Conservation (phyloP, 53 echinoderm and acorn worm genomes). For the Pentamera pediparva region DNA sequence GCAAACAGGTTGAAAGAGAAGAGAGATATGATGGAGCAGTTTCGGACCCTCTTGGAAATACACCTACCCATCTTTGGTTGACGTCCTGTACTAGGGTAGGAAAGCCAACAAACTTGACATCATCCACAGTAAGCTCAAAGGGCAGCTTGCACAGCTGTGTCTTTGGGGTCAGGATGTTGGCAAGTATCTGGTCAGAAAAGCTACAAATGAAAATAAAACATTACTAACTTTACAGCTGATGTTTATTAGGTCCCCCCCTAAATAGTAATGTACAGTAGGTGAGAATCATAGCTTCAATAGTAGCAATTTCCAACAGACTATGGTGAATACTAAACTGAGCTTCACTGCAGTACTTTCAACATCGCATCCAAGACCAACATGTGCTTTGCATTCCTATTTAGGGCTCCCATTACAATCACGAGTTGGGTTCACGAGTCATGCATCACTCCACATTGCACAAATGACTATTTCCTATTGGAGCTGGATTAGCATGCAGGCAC, state of each 20-base stretch:
- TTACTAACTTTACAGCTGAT: neutral
- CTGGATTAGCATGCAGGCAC: too few relatives aligned
- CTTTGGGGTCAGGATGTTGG: slow-evolving; percentile 82
- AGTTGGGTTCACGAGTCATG: too few relatives aligned
- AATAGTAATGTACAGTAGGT: neutral
- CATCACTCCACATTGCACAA: too few relatives aligned
- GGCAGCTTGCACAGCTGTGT: slow-evolving; percentile 73
- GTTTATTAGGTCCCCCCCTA: neutral
- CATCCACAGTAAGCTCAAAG: slow-evolving; percentile 96
- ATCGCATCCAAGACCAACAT: too few relatives aligned
- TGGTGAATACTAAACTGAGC: too few relatives aligned
- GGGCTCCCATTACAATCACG: too few relatives aligned
- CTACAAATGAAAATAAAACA: slow-evolving; percentile 31
- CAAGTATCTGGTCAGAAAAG: slow-evolving; percentile 81
- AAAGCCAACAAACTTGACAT: slow-evolving; percentile 97
- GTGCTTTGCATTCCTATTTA: too few relatives aligned
- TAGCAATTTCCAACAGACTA: neutral
- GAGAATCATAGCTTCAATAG: neutral
- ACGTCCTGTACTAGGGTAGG: slow-evolving; percentile 80
- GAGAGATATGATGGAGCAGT: neutral
- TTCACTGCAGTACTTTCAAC: too few relatives aligned
- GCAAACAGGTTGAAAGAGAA: neutral
- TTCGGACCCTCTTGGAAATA: too few relatives aligned
- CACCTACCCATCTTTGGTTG: slow-evolving; percentile 69
- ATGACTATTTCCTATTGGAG: too few relatives aligned